A percentile compares a stretch with the other conserved stretches of the same genome.
These are phyloP conservation scores for Budorcas taxicolor DNA, from an alignment of 2,113 vertebrate genomes.

Conservation along the genomic window DNA sequence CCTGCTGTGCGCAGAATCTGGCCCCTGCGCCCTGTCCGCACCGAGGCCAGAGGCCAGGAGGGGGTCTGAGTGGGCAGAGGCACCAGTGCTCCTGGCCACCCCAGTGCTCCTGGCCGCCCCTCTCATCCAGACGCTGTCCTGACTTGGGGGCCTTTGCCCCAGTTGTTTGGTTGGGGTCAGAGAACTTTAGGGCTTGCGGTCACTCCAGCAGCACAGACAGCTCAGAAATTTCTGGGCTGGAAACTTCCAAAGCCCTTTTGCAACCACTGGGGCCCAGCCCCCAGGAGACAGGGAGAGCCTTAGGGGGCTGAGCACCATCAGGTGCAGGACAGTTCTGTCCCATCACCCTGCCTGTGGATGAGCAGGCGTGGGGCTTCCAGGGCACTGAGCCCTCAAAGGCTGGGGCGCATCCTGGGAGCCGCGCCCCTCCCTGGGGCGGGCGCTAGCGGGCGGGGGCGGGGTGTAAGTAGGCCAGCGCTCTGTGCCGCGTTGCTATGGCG, in stretches of 20 bases:
- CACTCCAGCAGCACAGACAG: background rate
- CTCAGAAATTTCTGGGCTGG: background rate
- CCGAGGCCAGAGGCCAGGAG: rapidly evolving
- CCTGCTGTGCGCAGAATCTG: rapidly evolving
- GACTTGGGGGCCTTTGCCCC: no score
- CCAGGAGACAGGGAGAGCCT: background rate
- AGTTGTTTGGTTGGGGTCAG: background rate
- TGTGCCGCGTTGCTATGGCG: constrained; percentile 43
- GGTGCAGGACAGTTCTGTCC: background rate
- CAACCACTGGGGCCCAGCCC: background rate
- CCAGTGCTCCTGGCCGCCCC: rapidly evolving
- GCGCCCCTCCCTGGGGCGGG: rapidly evolving
- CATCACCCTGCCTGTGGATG: rapidly evolving
- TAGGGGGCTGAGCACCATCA: rapidly evolving
- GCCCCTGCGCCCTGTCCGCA: background rate
- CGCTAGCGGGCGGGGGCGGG: background rate
- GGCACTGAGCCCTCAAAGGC: background rate
- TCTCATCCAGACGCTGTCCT: background rate
- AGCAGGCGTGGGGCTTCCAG: background rate
- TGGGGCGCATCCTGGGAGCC: background rate
- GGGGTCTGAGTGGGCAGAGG: rapidly evolving
- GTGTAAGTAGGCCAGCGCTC: constrained; percentile 50
- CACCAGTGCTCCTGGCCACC: rapidly evolving
- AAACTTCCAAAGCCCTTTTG: background rate
- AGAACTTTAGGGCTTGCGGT: background rate